Conservation (phyloP, 2,888 invertebrate species). For the Phengaris alcon region DNA sequence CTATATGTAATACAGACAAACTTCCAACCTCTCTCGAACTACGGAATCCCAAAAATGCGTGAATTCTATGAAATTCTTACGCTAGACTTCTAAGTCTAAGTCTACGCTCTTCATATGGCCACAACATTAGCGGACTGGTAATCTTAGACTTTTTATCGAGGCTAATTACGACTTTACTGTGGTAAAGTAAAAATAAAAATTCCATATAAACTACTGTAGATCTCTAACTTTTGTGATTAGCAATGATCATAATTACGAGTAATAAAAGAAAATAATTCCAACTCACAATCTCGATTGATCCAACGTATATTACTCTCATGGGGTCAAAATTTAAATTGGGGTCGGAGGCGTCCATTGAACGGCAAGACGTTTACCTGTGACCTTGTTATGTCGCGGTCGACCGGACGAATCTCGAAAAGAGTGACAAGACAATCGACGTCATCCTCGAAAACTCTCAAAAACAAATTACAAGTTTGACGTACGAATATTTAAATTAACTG, state of each 20-base stretch:
- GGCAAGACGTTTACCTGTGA: constrained; percentile 46
- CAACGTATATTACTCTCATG: constrained; percentile 48
- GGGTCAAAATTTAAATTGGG: constrained; percentile 64
- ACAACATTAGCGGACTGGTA: no score
- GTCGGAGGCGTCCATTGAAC: constrained; percentile 60
- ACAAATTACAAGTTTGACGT: constrained; percentile 15
- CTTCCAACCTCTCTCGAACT: no score
- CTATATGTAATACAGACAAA: no score
- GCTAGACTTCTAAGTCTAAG: no score
- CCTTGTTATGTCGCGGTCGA: constrained; percentile 40
- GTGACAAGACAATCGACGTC: constrained; percentile 33
- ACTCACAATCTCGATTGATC: neutral
- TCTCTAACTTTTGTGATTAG: neutral
- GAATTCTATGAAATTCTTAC: no score
- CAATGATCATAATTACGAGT: neutral
- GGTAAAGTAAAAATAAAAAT: no score
- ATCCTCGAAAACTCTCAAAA: constrained; percentile 24
- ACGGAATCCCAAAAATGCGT: no score
- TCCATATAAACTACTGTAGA: no score
- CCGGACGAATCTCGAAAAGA: constrained; percentile 35
- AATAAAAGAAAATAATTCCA: neutral
- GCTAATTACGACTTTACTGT: no score
- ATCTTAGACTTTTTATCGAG: no score
- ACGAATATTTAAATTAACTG: constrained; percentile 7
- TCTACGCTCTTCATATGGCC: no score